These are phyloP conservation scores for Lordiphosa mommai DNA, from an alignment of 1,140 invertebrate genomes.

Conservation along the genomic window DNA sequence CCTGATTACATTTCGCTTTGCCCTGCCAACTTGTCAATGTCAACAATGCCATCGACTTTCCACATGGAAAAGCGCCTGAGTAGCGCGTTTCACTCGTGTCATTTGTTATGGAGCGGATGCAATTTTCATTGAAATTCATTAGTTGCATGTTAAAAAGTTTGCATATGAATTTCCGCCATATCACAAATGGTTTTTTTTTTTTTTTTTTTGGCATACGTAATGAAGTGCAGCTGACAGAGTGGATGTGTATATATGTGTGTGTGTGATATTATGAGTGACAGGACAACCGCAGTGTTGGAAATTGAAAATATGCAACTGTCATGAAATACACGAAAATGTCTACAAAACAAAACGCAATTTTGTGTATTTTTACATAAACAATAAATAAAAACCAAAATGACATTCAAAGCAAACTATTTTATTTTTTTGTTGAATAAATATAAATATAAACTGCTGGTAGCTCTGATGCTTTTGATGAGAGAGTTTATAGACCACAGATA, in stretches of 20 bases:
- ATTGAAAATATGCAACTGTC: conserved; percentile 41
- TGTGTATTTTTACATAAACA: too few species aligned
- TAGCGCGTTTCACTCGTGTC: conserved; percentile 6
- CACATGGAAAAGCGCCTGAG: conserved; percentile 14
- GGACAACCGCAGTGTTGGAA: conserved; percentile 16
- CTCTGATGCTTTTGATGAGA: too few species aligned
- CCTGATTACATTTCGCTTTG: conserved; percentile 62
- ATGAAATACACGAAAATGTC: not conserved
- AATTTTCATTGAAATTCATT: conserved; percentile 55
- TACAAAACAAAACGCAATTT: not conserved
- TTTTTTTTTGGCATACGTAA: conserved; percentile 25
- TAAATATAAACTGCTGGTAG: too few species aligned
- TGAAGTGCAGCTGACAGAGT: conserved; percentile 53
- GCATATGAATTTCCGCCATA: conserved; percentile 35
- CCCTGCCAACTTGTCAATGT: conserved; percentile 63
- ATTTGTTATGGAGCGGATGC: conserved; percentile 22
- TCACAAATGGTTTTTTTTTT: conserved; percentile 10
- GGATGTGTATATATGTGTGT: conserved; percentile 5
- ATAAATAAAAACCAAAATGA: too few species aligned
- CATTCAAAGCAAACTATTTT: too few species aligned
- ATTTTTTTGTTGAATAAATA: too few species aligned
- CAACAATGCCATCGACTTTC: conserved; percentile 24
- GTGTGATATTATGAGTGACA: conserved; percentile 45
- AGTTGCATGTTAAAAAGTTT: conserved; percentile 34
- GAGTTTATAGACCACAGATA: too few species aligned